Evolutionary conservation across 2,888 invertebrate species (phyloP), one percentile per base, ranked within the genome.

Genomic region (Ernsta delagoae): DNA sequence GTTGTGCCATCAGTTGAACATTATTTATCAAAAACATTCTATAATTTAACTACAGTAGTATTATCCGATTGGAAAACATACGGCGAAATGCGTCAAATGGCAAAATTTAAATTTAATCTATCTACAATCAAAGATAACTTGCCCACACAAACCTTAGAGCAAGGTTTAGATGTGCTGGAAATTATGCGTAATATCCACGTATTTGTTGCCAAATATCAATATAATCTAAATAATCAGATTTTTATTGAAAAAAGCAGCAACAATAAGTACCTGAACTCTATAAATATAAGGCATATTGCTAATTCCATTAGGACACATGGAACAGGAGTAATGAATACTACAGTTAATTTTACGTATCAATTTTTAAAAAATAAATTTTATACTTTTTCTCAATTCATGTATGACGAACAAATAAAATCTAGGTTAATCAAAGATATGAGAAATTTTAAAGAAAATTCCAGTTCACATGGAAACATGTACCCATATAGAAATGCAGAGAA

Each of bases 21-120:
- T 82, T 99, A 99, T 88, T 94, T 99, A 74, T 98, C 98, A 79
- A 96, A 96, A 75, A 98, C 97, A 83, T 99, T 99, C 90, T 99
- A 99, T 89, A 99, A 99, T 92, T 94, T 99, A 78, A 99, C 99
- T 0, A 98, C 99, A 1, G 98, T 99, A 41, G 98, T 99, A 6
- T 92, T 99, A 59, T 98, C 99, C 77, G 99, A 99, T 88, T 99
- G 99, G 98, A 97, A 97, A 86, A 98, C 98, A 0, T 99, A 99
- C 84, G 97, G 98, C 16, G 98, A 98, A 90, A 99, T 99, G 99
- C 95, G 98, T 71, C 96, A 97, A 83, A 94, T 99, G 86, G 99
- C 99, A 0, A 94, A 94, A 79, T 95, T 97, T 77, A 98, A 98
- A 84, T 96, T 98, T 78, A 95, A 95, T 71, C 89, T 99, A 43